phyloP scores from a whole-genome alignment of 2,797 vertebrate genomes.

The Spheniscus humboldti region DNA sequence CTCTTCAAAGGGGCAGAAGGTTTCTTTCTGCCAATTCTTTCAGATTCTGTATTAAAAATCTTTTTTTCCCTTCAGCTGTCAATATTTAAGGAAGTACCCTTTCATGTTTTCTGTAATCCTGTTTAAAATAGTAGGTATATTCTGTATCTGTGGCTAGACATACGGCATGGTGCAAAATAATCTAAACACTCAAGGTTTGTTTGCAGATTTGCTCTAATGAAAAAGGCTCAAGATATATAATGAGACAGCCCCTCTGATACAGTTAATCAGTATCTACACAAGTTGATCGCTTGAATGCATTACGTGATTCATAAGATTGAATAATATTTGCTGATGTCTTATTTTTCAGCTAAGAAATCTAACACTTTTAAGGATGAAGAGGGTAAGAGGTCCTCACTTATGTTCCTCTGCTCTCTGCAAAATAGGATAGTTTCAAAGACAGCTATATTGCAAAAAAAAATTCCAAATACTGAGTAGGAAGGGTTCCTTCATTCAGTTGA shows the following conservation, averaged over 20 bases:
- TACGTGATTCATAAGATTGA: slow-evolving; percentile 21
- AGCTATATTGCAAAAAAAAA: background rate
- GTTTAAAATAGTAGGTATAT: slow-evolving; percentile 12
- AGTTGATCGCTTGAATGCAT: slow-evolving; percentile 37
- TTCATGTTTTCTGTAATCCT: slow-evolving; percentile 6
- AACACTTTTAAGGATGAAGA: background rate
- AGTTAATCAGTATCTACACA: slow-evolving; percentile 49
- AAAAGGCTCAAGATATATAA: slow-evolving; percentile 41
- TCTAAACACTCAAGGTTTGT: slow-evolving; percentile 42
- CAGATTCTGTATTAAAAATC: background rate
- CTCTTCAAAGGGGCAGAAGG: slow-evolving; percentile 34
- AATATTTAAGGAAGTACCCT: slow-evolving; percentile 13
- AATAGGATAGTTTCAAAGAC: background rate
- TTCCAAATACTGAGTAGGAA: background rate
- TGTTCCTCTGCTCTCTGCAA: background rate
- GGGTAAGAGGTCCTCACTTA: background rate
- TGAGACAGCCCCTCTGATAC: slow-evolving; percentile 32
- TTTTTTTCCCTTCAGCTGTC: background rate
- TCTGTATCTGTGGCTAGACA: background rate
- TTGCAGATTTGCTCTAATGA: slow-evolving; percentile 57
- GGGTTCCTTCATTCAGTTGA: background rate
- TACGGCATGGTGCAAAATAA: background rate
- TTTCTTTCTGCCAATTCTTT: slow-evolving; percentile 20
- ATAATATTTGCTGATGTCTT: slow-evolving; percentile 24
- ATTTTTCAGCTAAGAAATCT: slow-evolving; percentile 4